Evolutionary conservation across 2,888 invertebrate species (phyloP).

Genomic region (Acanthosepion lycidas): DNA sequence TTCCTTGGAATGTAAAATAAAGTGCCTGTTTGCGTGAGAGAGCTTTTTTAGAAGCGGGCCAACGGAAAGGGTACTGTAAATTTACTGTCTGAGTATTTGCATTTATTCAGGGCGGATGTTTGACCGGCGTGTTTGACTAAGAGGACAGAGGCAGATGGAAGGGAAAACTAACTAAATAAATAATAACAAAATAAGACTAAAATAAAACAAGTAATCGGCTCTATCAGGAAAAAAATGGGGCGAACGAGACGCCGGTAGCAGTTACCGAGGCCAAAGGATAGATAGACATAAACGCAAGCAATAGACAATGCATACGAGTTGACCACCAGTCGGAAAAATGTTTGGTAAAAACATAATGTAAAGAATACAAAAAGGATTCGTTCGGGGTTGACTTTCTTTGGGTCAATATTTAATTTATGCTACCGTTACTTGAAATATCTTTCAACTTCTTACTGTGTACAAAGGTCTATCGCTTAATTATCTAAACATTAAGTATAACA

Average conservation of each 20-base stretch:
- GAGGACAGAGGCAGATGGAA: background rate
- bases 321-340: background rate
- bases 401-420: background rate
- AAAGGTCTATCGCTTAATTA: no score
- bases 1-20: no score
- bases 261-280: background rate
- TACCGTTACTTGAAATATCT: background rate
- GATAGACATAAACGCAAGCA: background rate
- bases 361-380: background rate
- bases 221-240: background rate
- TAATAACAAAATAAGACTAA: no score
- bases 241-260: background rate
- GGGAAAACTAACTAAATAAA: background rate
- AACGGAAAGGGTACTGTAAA: background rate
- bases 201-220: no score
- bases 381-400: background rate
- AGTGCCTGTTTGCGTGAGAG: no score
- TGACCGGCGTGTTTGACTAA: background rate
- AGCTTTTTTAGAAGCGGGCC: background rate
- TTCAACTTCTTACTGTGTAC: background rate
- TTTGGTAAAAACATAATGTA: background rate
- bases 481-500: no score
- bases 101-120: background rate
- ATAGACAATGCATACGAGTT: background rate
- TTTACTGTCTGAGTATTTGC: background rate